These are phyloP conservation scores for Pachycephala philippinensis DNA, from an alignment of 2,113 vertebrate species.

Conservation along the genomic window DNA sequence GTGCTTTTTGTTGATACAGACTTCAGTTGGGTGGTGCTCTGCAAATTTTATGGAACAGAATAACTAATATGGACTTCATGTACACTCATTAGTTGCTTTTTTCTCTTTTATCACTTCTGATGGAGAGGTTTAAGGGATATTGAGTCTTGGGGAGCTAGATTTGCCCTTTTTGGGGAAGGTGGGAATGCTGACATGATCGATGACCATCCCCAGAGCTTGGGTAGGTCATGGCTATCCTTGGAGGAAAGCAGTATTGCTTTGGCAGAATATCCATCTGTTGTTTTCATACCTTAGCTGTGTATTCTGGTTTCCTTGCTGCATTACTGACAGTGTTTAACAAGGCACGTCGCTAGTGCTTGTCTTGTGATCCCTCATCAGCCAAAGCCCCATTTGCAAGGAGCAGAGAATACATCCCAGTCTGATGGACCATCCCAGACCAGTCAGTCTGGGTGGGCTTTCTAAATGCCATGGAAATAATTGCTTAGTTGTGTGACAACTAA, in stretches of 20 bases:
- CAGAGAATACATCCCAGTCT: neutral
- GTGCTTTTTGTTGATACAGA: neutral
- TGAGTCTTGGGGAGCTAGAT: neutral
- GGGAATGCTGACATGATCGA: neutral
- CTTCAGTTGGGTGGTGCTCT: neutral
- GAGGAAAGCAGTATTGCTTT: neutral
- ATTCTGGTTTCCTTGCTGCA: neutral
- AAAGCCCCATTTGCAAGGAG: neutral
- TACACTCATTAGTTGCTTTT: neutral
- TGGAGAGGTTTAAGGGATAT: neutral
- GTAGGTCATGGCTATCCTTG: neutral
- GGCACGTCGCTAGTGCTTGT: rapidly evolving
- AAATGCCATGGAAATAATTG: neutral
- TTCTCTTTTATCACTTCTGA: neutral
- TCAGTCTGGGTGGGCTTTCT: neutral
- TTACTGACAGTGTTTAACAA: neutral
- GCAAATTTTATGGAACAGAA: neutral
- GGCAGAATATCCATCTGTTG: neutral
- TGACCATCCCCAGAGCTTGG: neutral
- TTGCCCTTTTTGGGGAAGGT: neutral
- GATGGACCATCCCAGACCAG: neutral
- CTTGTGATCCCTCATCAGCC: neutral
- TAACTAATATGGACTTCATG: neutral
- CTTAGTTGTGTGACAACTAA: neutral
- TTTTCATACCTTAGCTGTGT: neutral